Base-by-base conservation (phyloP, 2,113 vertebrate species). In the Engraulis encrasicolus region DNA sequence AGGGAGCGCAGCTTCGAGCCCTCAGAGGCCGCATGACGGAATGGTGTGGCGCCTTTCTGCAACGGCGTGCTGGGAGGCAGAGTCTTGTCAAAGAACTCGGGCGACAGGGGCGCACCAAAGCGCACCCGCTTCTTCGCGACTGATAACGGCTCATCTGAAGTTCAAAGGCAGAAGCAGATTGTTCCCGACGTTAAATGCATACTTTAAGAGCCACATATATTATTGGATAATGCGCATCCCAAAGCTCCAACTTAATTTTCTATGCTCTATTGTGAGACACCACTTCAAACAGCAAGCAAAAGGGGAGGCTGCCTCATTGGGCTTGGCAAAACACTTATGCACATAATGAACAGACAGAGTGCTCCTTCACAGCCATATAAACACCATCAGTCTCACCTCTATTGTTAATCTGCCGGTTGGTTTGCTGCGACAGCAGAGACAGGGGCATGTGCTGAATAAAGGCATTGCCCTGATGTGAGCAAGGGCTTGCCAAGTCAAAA, bases 11-110 rank as follows among this genome's bases (percentile, higher is more conserved):
- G 88, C 83, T 78, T 83, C 6, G 80, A 81, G 9, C 49, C 86
- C 0, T 18, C 89, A 0, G 93, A 94, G 0, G 92, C 92, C 0
- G 80, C 49, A 0, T 78, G 77, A 14, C 81, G 83, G 14, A 79
- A 83, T 0, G 93, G 95, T 0, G 92, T 94, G 54, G 49, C 91
- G 15, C 95, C 95, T 74, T 89, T 95, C 86, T 92, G 91, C 12
- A 96, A 85, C 0, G 95, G 95, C 1, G 95, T 95, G 89, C 92
- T 95, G 27, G 95, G 93, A 18, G 95, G 95, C 11, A 95, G 87
- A 54, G 87, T 86, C 91, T 91, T 92, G 89, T 96, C 95, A 6
- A 95, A 95, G 50, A 95, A 85, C 91, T 96, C 95, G 0, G 95
- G 95, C 15, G 92, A 93, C 18, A 96, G 94, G 0, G 91, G 91